Evolutionary conservation across 2,113 vertebrate genomes (phyloP).

Genomic region (Budorcas taxicolor): DNA sequence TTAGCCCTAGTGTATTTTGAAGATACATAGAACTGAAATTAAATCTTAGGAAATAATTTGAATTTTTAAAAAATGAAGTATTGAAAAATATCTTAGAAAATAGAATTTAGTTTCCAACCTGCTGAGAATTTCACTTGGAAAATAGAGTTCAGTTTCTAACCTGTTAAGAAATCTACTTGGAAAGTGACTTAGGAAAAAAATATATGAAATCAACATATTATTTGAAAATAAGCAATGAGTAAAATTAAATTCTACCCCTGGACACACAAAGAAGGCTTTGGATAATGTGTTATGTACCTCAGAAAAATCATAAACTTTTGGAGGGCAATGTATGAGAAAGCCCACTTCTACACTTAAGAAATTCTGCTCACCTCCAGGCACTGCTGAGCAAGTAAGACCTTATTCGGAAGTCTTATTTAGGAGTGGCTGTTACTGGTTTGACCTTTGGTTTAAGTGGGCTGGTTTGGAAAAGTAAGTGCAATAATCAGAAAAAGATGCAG

Average conservation of each 20-base stretch:
- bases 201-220: background rate
- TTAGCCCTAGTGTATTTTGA: background rate
- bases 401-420: background rate
- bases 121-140: background rate
- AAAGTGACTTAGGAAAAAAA: background rate
- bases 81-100: background rate
- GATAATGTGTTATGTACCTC: background rate
- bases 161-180: background rate
- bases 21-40: background rate
- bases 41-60: background rate
- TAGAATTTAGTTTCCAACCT: background rate
- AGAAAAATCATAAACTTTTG: background rate
- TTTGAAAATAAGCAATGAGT: background rate
- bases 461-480: background rate
- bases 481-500: background rate
- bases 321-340: background rate
- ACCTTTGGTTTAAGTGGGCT: background rate
- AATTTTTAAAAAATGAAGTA: background rate
- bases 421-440: background rate
- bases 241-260: background rate
- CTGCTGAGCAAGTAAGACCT: background rate
- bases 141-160: background rate
- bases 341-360: background rate
- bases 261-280: background rate
- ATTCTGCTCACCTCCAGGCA: fast-evolving